A percentile compares a stretch with the other conserved stretches of the same genome.
phyloP scores from a whole-genome alignment of 1,140 invertebrate species.

The Cotesia chilonis region DNA sequence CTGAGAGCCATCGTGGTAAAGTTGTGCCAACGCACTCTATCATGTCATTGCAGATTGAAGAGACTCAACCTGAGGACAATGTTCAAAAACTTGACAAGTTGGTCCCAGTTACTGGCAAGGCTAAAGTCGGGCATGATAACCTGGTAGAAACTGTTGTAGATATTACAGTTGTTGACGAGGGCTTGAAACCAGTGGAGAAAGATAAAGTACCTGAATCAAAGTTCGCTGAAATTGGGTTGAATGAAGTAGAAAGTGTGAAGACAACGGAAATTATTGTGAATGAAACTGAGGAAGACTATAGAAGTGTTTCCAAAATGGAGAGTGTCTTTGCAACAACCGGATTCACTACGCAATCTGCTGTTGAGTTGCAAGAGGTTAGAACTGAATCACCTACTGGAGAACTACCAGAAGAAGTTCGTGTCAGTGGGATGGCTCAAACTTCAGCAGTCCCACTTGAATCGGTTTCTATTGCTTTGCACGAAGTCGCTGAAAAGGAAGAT shows the following conservation, averaged over 20 bases:
- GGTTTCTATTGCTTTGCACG: conserved; percentile 65
- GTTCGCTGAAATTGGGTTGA: conserved; percentile 62
- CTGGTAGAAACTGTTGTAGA: conserved; percentile 67
- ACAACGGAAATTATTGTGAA: conserved; percentile 65
- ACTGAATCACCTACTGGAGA: conserved; percentile 64
- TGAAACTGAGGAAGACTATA: conserved; percentile 62
- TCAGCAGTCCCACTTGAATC: conserved; percentile 65
- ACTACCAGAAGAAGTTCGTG: conserved; percentile 56
- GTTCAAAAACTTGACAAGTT: conserved; percentile 62
- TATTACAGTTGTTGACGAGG: conserved; percentile 66
- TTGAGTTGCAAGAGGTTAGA: conserved; percentile 65
- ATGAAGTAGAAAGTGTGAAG: conserved; percentile 66
- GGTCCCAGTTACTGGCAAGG: conserved; percentile 53
- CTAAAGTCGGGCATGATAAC: conserved; percentile 61
- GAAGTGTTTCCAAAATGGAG: conserved; percentile 51
- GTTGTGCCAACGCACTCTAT: conserved; percentile 65
- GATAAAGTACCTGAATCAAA: conserved; percentile 59
- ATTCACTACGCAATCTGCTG: conserved; percentile 63
- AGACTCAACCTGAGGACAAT: conserved; percentile 67
- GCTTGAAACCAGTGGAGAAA: conserved; percentile 48
- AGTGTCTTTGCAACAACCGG: conserved; percentile 61
- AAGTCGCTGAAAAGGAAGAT: conserved; percentile 69
- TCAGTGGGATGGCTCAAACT: conserved; percentile 60
- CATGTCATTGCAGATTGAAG: conserved; percentile 69
- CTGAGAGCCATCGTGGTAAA: conserved; percentile 69